phyloP scores from a whole-genome alignment of 2,797 vertebrate genomes.

The Clangula hyemalis region DNA sequence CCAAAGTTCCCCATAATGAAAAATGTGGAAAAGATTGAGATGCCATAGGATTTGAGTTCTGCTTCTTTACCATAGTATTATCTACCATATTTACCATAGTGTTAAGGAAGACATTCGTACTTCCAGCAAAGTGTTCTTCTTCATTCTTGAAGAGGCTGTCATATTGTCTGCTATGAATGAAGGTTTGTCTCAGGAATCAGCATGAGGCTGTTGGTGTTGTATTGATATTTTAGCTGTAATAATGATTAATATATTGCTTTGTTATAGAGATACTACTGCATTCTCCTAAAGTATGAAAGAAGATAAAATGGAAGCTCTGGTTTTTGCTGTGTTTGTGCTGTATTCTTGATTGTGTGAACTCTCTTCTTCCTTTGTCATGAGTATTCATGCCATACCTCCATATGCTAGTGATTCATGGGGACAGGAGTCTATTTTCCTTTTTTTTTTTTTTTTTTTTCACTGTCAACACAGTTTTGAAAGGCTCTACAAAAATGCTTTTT shows the following conservation, averaged over 20 bases:
- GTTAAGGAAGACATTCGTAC: not conserved
- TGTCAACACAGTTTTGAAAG: not conserved
- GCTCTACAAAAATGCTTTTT: not conserved
- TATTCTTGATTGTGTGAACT: not conserved
- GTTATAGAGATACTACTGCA: not conserved
- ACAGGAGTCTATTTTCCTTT: not conserved
- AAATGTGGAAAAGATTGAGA: not conserved
- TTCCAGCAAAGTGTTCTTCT: not conserved
- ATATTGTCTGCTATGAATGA: not conserved
- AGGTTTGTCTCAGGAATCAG: not conserved
- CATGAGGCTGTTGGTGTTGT: not conserved
- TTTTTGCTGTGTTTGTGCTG: not conserved
- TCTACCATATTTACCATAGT: too few species aligned
- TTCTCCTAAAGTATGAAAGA: not conserved
- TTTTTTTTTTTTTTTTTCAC: not conserved
- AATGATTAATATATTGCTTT: not conserved
- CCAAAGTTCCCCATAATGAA: not conserved
- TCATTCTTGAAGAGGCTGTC: not conserved
- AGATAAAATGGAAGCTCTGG: not conserved
- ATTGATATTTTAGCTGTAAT: not conserved
- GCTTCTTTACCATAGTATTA: not conserved
- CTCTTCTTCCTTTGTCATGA: not conserved
- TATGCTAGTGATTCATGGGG: accelerated
- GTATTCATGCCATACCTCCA: not conserved
- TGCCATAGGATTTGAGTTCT: not conserved